These are phyloP conservation scores for Eulemur macaco DNA, from an alignment of 2,113 vertebrate genomes.

Conservation along the genomic window DNA sequence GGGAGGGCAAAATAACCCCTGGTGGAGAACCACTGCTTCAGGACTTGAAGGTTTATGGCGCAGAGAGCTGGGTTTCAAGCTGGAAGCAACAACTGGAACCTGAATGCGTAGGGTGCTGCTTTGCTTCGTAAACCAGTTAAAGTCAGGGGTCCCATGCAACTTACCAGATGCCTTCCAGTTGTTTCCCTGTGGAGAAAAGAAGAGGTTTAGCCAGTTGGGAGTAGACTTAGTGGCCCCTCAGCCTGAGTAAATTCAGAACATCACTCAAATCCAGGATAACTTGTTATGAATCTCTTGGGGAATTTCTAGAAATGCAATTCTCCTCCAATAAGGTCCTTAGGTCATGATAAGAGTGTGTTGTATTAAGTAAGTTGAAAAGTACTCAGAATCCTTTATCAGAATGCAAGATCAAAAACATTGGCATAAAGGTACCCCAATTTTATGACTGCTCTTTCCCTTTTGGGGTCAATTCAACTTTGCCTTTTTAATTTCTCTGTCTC, in stretches of 20 bases:
- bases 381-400: background rate
- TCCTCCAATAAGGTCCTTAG: background rate
- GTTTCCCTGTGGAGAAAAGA: slow-evolving; percentile 89
- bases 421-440: background rate
- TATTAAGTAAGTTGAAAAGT: background rate
- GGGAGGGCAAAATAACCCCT: background rate
- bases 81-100: background rate
- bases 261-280: background rate
- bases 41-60: background rate
- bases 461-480: slow-evolving; percentile 18
- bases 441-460: background rate
- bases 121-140: background rate
- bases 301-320: background rate
- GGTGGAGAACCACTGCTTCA: background rate
- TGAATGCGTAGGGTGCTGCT: background rate
- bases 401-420: background rate
- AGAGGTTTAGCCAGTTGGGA: slow-evolving; percentile 67
- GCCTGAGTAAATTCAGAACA: background rate
- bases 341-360: background rate
- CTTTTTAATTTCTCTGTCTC: background rate
- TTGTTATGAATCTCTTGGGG: background rate
- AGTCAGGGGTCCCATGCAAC: slow-evolving; percentile 66
- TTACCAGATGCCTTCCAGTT: slow-evolving; percentile 98
- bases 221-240: background rate
- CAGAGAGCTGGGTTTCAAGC: background rate